Evolutionary conservation across 2,888 invertebrate genomes (phyloP), one percentile per base, ranked within the genome.

Genomic region (Drosophila mulleri): DNA sequence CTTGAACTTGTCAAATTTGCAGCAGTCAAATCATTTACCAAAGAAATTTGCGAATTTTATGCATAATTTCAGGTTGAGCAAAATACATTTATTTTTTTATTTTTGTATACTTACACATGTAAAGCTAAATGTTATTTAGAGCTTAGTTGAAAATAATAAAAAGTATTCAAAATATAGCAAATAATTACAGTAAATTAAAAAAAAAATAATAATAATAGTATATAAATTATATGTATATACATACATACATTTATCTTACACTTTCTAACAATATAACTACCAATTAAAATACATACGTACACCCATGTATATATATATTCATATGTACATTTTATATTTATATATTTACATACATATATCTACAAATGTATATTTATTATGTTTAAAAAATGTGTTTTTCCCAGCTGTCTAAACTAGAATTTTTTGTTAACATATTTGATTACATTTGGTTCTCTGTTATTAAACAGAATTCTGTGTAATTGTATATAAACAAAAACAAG

Each of bases 1-100:
- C 87, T 84, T 84, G 83, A 84, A 86, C 74, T 79, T 83, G 87
- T 84, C 89, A 83, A 83, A 83, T 84, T 84, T 73, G 68, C 67
- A 71, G 82, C 80, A 84, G 74, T 82, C 74, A 72, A 81, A 88
- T 81, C 76, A 83, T 81, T 81, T 83, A 68, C 74, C 69, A 78
- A 70, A 41, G 60, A 77, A 75, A 79, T 81, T 76, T 83, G 72
- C 71, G 79, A 75, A 77, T 84, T 67, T 67, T 60, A 69, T 85
- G 74, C 80, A 78, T 62, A 72, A 71, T 72, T 74, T 58, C 50
- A 29, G 48, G 45, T 56, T 16, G 6, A 47, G 29, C 8, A 47
- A 29, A 29, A 26, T 11, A 16, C 2, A 9, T n/a, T 47, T 29
- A 29, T 4, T 29, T 29, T 5, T n/a, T 47, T 29, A 29, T 4